These are phyloP conservation scores for Meiosimyza platycephala DNA, from an alignment of 2,888 invertebrate species.

Conservation along the genomic window DNA sequence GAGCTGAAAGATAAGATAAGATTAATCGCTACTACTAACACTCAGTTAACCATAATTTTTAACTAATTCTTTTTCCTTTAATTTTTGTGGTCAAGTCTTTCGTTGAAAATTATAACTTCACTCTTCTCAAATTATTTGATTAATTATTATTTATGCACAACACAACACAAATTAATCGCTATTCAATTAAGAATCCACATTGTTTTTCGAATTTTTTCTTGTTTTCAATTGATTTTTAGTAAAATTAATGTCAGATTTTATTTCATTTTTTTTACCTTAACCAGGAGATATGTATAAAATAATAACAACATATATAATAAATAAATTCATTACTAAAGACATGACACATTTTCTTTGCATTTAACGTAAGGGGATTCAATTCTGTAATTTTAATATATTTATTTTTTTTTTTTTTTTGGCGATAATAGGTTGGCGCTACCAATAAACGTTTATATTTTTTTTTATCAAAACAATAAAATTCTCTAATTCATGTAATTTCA, in stretches of 20 bases:
- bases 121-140: too few relatives aligned
- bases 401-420: slow-evolving; percentile 31
- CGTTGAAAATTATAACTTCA: too few relatives aligned
- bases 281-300: slow-evolving; percentile 57
- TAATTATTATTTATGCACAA: too few relatives aligned
- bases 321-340: slow-evolving; percentile 35
- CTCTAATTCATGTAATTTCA: slow-evolving; percentile 14
- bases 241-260: background rate
- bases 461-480: background rate
- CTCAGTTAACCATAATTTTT: too few relatives aligned
- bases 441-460: background rate
- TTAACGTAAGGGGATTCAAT: slow-evolving; percentile 35
- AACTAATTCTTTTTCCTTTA: too few relatives aligned
- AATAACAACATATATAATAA: slow-evolving; percentile 32
- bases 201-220: too few relatives aligned
- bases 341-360: slow-evolving; percentile 37
- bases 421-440: slow-evolving; percentile 35
- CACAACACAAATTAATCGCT: too few relatives aligned
- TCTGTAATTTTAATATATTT: slow-evolving; percentile 24
- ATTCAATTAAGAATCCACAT: too few relatives aligned
- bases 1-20: too few relatives aligned
- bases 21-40: too few relatives aligned
- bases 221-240: too few relatives aligned
- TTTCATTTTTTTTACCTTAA: slow-evolving; percentile 48
- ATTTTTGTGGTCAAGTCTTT: too few relatives aligned